A percentile compares a stretch with the other conserved stretches of the same genome.
Conservation (phyloP, 2,888 invertebrate genomes). For the Archips xylosteana region DNA sequence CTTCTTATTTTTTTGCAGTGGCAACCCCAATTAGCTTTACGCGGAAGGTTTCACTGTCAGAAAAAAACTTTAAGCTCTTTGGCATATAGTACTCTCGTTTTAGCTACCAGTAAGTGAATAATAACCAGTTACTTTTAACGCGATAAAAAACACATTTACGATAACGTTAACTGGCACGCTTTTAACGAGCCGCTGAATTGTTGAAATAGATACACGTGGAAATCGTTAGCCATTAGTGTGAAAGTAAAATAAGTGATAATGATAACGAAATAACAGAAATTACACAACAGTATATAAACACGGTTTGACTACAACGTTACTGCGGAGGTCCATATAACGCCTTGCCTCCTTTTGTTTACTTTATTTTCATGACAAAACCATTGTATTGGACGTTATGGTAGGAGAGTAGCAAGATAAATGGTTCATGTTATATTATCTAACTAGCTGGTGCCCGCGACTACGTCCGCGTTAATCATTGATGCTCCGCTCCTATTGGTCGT, state of each 20-base stretch:
- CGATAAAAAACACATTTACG: constrained; percentile 27
- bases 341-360: too few relatives aligned
- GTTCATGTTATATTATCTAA: too few relatives aligned
- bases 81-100: not conserved
- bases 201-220: constrained; percentile 24
- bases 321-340: too few relatives aligned
- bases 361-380: too few relatives aligned
- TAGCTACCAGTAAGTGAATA: constrained; percentile 13
- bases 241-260: constrained; percentile 6
- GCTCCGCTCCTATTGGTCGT: too few relatives aligned
- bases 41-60: not conserved
- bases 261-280: constrained; percentile 14
- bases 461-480: too few relatives aligned
- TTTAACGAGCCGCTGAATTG: constrained; percentile 22
- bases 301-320: not conserved
- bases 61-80: not conserved
- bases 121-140: constrained; percentile 24
- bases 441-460: too few relatives aligned
- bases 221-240: constrained; percentile 9
- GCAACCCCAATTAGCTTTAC: too few relatives aligned
- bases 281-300: not conserved
- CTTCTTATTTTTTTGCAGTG: too few relatives aligned
- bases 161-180: constrained; percentile 22
- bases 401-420: too few relatives aligned
- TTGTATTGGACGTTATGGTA: too few relatives aligned